Conservation (phyloP, 2,113 vertebrate genomes). For the Tychaedon coryphoeus region DNA sequence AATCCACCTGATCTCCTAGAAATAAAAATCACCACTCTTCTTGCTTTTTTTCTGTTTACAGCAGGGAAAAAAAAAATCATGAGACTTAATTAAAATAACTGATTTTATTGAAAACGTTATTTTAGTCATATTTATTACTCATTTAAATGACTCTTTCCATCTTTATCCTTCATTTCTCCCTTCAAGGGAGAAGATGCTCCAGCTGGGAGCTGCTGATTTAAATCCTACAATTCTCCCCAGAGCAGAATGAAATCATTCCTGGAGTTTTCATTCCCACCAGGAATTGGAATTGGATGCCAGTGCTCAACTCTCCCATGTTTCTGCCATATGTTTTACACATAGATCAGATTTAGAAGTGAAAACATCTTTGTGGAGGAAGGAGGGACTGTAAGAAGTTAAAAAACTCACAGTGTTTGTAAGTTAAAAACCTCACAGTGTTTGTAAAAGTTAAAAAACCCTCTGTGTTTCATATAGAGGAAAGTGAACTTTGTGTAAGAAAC, state of each 20-base stretch:
- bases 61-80: neutral
- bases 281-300: neutral
- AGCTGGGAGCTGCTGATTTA: neutral
- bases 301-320: neutral
- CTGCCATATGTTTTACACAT: slow-evolving; percentile 46
- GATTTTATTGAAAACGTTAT: neutral
- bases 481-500: neutral
- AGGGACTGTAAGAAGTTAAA: neutral
- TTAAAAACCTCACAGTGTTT: neutral
- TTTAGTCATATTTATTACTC: neutral
- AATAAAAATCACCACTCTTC: neutral
- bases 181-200: neutral
- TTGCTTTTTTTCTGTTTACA: neutral
- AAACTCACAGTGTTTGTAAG: too few species aligned
- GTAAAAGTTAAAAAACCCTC: neutral
- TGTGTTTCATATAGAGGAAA: neutral
- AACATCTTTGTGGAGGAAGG: slow-evolving; percentile 44
- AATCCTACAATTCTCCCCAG: neutral
- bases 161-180: neutral
- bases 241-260: neutral
- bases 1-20: too few species aligned
- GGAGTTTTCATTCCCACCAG: neutral
- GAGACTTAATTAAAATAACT: neutral
- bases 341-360: slow-evolving; percentile 12
- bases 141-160: neutral